phyloP scores from a whole-genome alignment of 2,113 vertebrate species.

The Chitala chitala region DNA sequence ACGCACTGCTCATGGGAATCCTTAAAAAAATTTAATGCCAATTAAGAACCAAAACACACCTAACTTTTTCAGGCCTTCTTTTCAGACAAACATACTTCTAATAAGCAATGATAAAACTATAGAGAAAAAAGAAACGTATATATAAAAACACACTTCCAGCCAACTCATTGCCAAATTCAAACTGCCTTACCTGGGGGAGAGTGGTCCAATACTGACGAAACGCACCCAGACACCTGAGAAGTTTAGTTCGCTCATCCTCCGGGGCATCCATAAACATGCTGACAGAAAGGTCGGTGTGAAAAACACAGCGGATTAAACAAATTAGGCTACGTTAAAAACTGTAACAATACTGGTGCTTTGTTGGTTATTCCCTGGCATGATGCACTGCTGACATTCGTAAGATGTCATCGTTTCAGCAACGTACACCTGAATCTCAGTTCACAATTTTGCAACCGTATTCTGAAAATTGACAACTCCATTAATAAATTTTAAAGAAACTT shows the following conservation, averaged over 20 bases:
- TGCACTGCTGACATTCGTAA: too few species aligned
- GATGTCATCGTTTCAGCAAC: too few species aligned
- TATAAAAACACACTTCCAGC: background rate
- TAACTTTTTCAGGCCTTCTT: background rate
- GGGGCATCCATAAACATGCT: conserved; percentile 98
- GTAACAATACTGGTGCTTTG: too few species aligned
- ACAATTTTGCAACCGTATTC: background rate
- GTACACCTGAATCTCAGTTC: too few species aligned
- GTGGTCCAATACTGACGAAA: conserved; percentile 91
- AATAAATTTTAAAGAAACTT: conserved; percentile 53
- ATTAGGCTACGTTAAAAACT: too few species aligned
- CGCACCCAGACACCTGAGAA: conserved; percentile 87
- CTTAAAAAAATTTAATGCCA: too few species aligned
- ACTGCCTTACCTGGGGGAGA: conserved; percentile 77
- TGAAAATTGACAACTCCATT: too few species aligned
- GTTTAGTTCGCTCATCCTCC: conserved; percentile 91
- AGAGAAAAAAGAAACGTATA: too few species aligned
- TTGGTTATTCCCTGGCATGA: too few species aligned
- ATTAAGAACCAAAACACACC: background rate
- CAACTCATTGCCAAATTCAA: background rate
- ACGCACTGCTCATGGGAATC: conserved; percentile 96
- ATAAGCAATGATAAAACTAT: background rate
- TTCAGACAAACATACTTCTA: background rate
- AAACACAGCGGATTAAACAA: too few species aligned
- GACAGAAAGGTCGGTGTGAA: conserved; percentile 25